Evolutionary conservation across 1,140 invertebrate genomes (phyloP).

Genomic region (Aleiodes sp.): DNA sequence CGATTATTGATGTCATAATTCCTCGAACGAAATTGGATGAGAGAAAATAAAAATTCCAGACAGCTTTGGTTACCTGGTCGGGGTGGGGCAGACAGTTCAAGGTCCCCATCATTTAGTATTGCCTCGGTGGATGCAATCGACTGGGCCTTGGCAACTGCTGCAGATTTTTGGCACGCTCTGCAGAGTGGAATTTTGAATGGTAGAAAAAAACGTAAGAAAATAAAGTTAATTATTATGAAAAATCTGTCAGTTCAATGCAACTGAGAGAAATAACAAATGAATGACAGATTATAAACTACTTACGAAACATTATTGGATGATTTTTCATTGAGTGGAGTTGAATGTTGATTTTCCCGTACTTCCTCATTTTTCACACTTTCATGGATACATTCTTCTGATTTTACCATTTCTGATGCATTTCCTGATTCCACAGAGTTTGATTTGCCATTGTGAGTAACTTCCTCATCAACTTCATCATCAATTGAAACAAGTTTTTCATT

Average conservation of each 20-base stretch:
- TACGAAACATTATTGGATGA: neutral
- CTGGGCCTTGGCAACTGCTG: slow-evolving; percentile 41
- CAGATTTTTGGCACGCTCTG: slow-evolving; percentile 45
- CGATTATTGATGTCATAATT: neutral
- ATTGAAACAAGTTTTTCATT: slow-evolving; percentile 19
- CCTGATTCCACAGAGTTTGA: neutral
- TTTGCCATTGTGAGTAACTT: neutral
- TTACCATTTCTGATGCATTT: neutral
- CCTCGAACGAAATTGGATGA: neutral
- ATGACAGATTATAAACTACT: neutral
- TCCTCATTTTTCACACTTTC: neutral
- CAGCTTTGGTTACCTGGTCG: slow-evolving; percentile 53
- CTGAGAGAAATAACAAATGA: slow-evolving; percentile 1
- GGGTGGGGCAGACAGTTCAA: slow-evolving; percentile 52
- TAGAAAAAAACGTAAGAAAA: slow-evolving; percentile 16
- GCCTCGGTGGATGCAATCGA: slow-evolving; percentile 35
- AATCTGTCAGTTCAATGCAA: neutral
- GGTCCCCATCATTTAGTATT: slow-evolving; percentile 36
- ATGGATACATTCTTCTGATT: neutral
- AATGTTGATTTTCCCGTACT: too few relatives aligned
- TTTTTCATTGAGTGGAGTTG: too few relatives aligned
- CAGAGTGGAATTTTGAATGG: slow-evolving; percentile 44
- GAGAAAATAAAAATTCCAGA: slow-evolving; percentile 19
- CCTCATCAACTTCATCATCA: neutral
- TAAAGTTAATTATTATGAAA: neutral